Conservation (phyloP, 2,797 vertebrate species). For the Siniperca undulata region DNA sequence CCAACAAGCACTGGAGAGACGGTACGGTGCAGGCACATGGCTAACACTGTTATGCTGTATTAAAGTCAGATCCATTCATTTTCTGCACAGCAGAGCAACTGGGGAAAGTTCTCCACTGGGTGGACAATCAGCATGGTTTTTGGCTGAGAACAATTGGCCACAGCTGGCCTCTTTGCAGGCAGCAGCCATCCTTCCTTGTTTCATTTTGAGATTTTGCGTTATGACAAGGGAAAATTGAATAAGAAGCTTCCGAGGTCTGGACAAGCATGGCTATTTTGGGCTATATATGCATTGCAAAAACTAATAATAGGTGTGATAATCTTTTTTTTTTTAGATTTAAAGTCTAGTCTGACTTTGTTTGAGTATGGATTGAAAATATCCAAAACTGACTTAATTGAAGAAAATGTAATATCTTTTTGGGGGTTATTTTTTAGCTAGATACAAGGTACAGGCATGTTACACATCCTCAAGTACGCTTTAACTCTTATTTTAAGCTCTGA, state of each 20-base stretch:
- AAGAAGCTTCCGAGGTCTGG: not conserved
- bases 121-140: constrained; percentile 3
- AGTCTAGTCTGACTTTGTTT: not conserved
- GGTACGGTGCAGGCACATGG: not conserved
- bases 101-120: not conserved
- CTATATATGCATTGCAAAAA: not conserved
- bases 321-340: not conserved
- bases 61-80: constrained; percentile 17
- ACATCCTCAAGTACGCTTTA: not conserved
- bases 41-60: constrained; percentile 15
- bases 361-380: not conserved
- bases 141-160: not conserved
- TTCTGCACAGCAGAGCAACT: not conserved
- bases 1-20: not conserved
- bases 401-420: not conserved
- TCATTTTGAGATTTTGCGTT: not conserved
- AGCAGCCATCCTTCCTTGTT: not conserved
- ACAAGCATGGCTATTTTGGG: not conserved
- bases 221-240: not conserved
- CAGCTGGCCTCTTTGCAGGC: constrained; percentile 1
- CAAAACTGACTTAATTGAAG: not conserved
- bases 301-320: not conserved
- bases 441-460: not conserved
- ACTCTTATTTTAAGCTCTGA: not conserved
- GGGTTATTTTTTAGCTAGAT: constrained; percentile 1